These are phyloP conservation scores for Sphaerophoria taeniata DNA, from an alignment of 2,888 invertebrate species.

Conservation along the genomic window DNA sequence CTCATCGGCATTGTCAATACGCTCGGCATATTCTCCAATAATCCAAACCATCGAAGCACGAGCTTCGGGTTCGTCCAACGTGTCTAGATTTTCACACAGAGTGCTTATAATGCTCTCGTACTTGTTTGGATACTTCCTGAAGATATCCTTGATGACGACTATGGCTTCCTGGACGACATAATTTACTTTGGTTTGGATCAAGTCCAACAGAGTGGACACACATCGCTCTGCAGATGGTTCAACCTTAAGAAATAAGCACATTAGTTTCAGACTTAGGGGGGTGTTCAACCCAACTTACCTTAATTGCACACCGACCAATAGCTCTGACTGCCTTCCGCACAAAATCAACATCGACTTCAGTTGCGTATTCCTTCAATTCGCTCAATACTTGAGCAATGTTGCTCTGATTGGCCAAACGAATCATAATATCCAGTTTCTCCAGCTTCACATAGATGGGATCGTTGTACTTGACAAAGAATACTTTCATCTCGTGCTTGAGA, in stretches of 20 bases:
- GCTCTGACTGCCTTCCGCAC: constrained; percentile 99
- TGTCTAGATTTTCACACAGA: constrained; percentile 98
- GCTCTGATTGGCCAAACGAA: constrained; percentile 97
- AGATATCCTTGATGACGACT: constrained; percentile 99
- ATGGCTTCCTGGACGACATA: constrained; percentile 99
- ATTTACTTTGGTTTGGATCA: constrained; percentile 99
- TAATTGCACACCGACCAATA: constrained; percentile 99
- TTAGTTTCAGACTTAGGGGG: not conserved
- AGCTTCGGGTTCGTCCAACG: constrained; percentile 99
- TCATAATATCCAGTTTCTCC: constrained; percentile 99
- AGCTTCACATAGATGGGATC: constrained; percentile 99
- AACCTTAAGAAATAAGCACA: constrained; percentile 81
- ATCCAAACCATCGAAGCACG: constrained; percentile 99
- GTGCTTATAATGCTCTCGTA: constrained; percentile 99
- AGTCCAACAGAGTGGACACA: constrained; percentile 97
- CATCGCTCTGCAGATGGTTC: constrained; percentile 99
- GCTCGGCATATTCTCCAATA: constrained; percentile 98
- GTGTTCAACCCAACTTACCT: constrained; percentile 83
- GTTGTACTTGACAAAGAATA: constrained; percentile 99
- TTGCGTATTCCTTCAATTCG: constrained; percentile 99
- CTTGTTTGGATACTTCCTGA: constrained; percentile 99
- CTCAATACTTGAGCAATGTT: constrained; percentile 99
- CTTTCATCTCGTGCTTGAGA: constrained; percentile 99
- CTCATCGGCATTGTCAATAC: constrained; percentile 99
- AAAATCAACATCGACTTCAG: constrained; percentile 99